Conservation (phyloP, 2,888 invertebrate species). For the Callimorpha dominula region DNA sequence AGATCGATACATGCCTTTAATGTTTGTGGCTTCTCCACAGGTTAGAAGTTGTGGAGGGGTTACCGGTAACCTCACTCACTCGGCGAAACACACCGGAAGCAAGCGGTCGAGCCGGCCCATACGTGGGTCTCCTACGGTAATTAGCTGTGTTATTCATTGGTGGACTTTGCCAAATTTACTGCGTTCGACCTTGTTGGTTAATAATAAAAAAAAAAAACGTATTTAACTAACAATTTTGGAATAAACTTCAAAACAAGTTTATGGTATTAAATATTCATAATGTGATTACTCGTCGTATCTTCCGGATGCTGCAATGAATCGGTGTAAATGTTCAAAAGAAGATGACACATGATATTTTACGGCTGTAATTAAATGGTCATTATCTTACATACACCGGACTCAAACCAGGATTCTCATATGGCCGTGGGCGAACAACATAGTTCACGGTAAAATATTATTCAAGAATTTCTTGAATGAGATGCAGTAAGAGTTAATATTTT, state of each 20-base stretch:
- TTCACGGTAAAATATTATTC: slow-evolving; percentile 2
- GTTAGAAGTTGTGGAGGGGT: too few species aligned
- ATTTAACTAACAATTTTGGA: background rate
- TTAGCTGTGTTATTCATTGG: too few species aligned
- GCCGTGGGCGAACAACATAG: slow-evolving; percentile 25
- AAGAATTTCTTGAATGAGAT: background rate
- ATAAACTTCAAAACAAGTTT: background rate
- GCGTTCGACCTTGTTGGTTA: background rate
- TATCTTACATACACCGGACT: slow-evolving; percentile 17
- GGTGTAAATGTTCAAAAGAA: background rate
- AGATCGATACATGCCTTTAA: too few species aligned
- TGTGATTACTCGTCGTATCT: background rate
- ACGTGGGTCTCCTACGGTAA: background rate
- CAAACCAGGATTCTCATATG: slow-evolving; percentile 26
- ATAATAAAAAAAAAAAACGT: background rate
- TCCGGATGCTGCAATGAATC: slow-evolving; percentile 7
- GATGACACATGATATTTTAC: slow-evolving; percentile 19
- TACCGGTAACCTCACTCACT: too few species aligned
- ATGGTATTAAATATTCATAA: background rate
- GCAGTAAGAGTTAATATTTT: background rate
- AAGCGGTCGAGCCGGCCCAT: too few species aligned
- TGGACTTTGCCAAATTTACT: too few species aligned
- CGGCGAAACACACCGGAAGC: too few species aligned
- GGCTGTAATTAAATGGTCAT: slow-evolving; percentile 4
- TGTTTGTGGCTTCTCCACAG: too few species aligned